Base-by-base conservation (phyloP, 2,888 invertebrate species). In the Operophtera brumata region DNA sequence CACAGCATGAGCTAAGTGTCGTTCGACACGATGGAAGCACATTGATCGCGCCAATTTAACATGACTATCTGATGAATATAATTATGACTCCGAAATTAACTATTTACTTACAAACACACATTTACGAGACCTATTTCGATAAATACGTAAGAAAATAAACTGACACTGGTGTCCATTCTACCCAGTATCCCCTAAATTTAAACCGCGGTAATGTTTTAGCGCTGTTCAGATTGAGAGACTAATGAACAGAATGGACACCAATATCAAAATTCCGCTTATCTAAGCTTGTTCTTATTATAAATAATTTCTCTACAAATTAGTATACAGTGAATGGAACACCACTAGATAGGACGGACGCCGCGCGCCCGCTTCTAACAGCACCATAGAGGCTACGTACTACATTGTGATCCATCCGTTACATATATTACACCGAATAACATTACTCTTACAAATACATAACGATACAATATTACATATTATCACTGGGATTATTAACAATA, bases 401-500 rank as follows among this genome's bases (percentile, higher is more conserved):
- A 75, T 75, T 77, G 79, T 75, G 77, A 75, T 83, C 84, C 86
- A 80, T 83, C 80, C 82, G 70, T 77, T 80, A 81, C 78, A 84
- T 84, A 86, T 86, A 84, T 81, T 86, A 88, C 87, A 87, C 70
- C 74, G 73, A 75, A 84, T 83, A 83, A 80, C 77, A 82, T 83
- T 86, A 86, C 75, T 77, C 89, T 89, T 90, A 89, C 83, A 88
- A 85, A 86, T 89, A 88, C 86, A 89, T 88, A 89, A 90, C 89
- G 88, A 88, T 88, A 90, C 85, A 88, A 86, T 89, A 88, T 89
- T 89, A 90, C 88, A 90, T 86, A 87, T 90, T 89, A 90, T 90
- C 90, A 90, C 90, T 87, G 90, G 90, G 89, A 89, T 88, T 88
- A 89, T 89, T 87, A 89, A 89, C 89, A 88, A 84, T 87, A 87